Evolutionary conservation across 2,797 vertebrate genomes (phyloP).

Genomic region (Chrosomus eos): DNA sequence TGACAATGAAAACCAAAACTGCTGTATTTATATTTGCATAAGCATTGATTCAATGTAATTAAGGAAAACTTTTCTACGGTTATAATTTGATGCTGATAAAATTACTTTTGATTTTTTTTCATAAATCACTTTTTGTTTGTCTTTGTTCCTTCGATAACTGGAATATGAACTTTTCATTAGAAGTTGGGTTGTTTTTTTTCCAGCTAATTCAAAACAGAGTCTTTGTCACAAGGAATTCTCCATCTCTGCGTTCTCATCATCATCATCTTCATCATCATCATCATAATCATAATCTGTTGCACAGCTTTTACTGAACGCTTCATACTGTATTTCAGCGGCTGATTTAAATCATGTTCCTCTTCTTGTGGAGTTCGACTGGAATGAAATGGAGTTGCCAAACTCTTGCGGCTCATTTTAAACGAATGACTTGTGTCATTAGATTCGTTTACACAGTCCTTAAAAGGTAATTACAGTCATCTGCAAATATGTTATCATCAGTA

Average conservation of each 20-base stretch:
- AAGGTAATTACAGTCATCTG: constrained; percentile 23
- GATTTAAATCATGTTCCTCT: not conserved
- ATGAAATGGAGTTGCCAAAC: constrained; percentile 4
- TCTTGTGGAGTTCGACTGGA: not conserved
- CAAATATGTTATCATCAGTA: not conserved
- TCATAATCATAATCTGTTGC: no score
- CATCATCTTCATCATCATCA: no score
- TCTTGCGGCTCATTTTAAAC: not conserved
- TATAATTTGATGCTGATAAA: not conserved
- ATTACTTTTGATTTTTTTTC: constrained; percentile 35
- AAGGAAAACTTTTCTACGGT: constrained; percentile 52
- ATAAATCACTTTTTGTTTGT: constrained; percentile 65
- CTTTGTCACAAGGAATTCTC: not conserved
- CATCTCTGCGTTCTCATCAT: not conserved
- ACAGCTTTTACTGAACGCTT: not conserved
- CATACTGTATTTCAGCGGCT: not conserved
- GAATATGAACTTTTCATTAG: constrained; percentile 2
- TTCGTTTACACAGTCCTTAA: not conserved
- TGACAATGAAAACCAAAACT: constrained; percentile 60
- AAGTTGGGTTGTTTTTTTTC: constrained; percentile 11
- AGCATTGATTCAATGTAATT: constrained; percentile 70
- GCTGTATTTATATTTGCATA: constrained; percentile 68
- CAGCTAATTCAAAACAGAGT: not conserved
- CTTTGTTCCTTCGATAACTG: not conserved
- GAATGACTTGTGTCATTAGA: not conserved